These are phyloP conservation scores for Eidolon helvum DNA, from an alignment of 2,113 vertebrate species.

Conservation along the genomic window DNA sequence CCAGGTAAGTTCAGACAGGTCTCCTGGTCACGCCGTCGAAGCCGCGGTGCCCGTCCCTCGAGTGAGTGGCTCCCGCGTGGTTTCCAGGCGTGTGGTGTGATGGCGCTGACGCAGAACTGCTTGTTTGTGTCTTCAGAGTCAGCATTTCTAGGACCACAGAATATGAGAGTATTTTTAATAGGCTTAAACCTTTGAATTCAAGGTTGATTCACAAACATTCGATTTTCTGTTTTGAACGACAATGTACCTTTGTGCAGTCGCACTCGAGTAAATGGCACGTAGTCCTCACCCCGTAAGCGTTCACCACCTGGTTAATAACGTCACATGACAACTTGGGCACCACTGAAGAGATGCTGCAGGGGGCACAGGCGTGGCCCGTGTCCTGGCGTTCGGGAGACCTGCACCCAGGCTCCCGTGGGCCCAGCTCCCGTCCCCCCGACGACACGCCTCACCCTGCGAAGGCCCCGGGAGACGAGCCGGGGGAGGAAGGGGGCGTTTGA, in stretches of 20 bases:
- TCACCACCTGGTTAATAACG: not conserved
- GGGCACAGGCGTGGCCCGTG: not conserved
- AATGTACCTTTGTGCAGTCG: not conserved
- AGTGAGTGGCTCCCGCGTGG: not conserved
- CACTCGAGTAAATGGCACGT: not conserved
- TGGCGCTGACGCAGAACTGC: not conserved
- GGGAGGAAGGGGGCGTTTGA: not conserved
- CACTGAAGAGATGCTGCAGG: not conserved
- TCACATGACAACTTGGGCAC: accelerated
- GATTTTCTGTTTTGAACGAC: not conserved
- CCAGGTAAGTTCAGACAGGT: accelerated
- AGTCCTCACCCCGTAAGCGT: not conserved
- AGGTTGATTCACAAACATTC: not conserved
- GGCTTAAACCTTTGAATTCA: not conserved
- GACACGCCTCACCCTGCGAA: accelerated
- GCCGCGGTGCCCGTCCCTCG: not conserved
- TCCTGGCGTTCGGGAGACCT: not conserved
- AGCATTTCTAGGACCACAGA: not conserved
- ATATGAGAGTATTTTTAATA: not conserved
- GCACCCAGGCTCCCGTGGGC: not conserved
- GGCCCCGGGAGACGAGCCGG: not conserved
- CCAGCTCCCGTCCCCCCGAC: no score
- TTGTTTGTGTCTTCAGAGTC: not conserved
- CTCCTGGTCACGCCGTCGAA: not conserved
- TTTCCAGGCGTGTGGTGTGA: not conserved